These are phyloP conservation scores for Drosophila kurseongensis DNA, from an alignment of 1,140 invertebrate species.

Conservation along the genomic window DNA sequence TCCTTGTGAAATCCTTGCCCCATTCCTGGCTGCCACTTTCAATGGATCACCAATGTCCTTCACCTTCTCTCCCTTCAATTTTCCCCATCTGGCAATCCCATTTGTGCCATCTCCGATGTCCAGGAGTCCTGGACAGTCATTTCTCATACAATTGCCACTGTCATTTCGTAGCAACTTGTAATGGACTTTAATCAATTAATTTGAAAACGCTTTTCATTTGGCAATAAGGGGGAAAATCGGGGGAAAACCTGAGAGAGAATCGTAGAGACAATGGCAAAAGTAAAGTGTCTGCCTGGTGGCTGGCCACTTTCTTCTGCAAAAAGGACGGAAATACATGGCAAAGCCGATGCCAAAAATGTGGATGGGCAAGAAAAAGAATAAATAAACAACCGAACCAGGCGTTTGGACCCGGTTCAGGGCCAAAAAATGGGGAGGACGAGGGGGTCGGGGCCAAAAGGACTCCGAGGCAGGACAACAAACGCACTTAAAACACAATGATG, in stretches of 20 bases:
- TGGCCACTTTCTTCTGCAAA: slow-evolving; percentile 65
- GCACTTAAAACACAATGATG: slow-evolving; percentile 83
- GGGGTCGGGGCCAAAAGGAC: neutral
- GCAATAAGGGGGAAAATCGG: slow-evolving; percentile 16
- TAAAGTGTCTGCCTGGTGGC: slow-evolving; percentile 58
- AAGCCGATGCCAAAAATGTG: slow-evolving; percentile 78
- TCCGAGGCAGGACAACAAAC: slow-evolving; percentile 64
- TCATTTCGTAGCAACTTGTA: slow-evolving; percentile 79
- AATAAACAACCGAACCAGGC: slow-evolving; percentile 65
- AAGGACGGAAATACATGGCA: slow-evolving; percentile 66
- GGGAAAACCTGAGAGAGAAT: neutral
- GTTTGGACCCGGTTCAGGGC: neutral
- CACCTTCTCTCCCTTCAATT: neutral
- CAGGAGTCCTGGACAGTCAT: slow-evolving; percentile 61
- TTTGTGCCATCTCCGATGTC: slow-evolving; percentile 18
- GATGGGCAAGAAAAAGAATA: slow-evolving; percentile 74
- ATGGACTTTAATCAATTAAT: slow-evolving; percentile 84
- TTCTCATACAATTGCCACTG: slow-evolving; percentile 82
- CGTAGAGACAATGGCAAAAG: slow-evolving; percentile 53
- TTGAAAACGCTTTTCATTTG: slow-evolving; percentile 82
- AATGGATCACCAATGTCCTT: slow-evolving; percentile 3
- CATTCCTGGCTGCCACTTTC: neutral
- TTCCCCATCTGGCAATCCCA: neutral
- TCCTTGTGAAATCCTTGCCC: slow-evolving; percentile 1
- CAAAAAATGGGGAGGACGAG: neutral